These are phyloP conservation scores for Salpingus planirostris DNA, from an alignment of 2,888 invertebrate genomes.

Conservation along the genomic window DNA sequence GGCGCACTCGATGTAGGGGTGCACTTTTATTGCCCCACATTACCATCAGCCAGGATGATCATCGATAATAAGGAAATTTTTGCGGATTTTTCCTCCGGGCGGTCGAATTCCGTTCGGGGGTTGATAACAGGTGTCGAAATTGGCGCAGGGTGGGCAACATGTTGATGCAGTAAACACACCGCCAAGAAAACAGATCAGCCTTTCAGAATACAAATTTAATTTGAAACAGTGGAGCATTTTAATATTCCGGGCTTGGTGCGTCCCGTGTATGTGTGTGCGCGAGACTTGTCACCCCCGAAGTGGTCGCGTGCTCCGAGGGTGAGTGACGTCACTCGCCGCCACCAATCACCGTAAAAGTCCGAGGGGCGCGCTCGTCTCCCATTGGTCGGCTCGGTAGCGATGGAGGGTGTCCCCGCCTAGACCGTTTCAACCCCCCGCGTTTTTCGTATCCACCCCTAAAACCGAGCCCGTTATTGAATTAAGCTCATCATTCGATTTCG, in stretches of 20 bases:
- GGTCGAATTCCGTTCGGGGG: too few species aligned
- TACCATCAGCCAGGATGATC: too few species aligned
- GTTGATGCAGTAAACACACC: conserved; percentile 37
- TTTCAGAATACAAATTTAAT: conserved; percentile 40
- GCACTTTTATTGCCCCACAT: too few species aligned
- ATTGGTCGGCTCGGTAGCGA: conserved; percentile 24
- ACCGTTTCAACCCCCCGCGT: conserved; percentile 17
- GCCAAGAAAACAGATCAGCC: conserved; percentile 38
- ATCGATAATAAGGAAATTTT: too few species aligned
- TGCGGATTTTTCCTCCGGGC: too few species aligned
- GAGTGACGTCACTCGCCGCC: conserved; percentile 31
- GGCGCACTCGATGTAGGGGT: too few species aligned
- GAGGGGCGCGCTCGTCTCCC: conserved; percentile 23
- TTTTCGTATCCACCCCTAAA: conserved; percentile 33
- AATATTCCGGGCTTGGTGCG: conserved; percentile 30
- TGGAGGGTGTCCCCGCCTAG: conserved; percentile 28
- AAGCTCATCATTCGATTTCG: conserved; percentile 67
- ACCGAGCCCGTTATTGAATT: conserved; percentile 62
- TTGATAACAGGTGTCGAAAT: conserved; percentile 22
- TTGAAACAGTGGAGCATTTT: conserved; percentile 36
- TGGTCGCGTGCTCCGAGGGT: conserved; percentile 26
- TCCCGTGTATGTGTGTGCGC: conserved; percentile 19
- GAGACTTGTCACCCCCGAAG: conserved; percentile 22
- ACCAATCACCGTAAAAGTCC: conserved; percentile 19
- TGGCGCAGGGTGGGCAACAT: too few species aligned